A percentile compares a stretch with the other conserved stretches of the same genome.
Evolutionary conservation across 2,797 vertebrate genomes (phyloP).

Genomic region (Furcifer pardalis): DNA sequence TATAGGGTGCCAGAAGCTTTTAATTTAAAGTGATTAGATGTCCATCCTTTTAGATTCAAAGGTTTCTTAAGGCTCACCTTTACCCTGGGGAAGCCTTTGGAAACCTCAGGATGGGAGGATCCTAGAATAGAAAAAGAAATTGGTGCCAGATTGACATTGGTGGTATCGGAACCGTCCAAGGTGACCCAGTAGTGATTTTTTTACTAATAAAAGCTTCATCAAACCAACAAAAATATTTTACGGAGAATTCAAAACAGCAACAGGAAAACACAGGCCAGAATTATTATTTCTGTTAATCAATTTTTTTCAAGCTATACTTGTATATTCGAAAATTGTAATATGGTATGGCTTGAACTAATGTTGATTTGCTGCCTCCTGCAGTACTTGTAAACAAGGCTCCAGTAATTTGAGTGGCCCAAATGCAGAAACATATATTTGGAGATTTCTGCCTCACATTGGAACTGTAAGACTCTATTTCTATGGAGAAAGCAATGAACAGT

Average conservation of each 20-base stretch:
- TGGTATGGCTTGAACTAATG: neutral
- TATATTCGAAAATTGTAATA: neutral
- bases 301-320: neutral
- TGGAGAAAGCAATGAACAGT: neutral
- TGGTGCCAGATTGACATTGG: no score
- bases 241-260: neutral
- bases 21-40: no score
- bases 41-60: no score
- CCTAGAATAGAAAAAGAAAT: no score
- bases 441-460: neutral
- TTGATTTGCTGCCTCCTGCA: neutral
- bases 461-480: neutral
- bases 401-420: conserved; percentile 11
- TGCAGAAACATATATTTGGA: neutral
- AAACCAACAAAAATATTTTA: neutral
- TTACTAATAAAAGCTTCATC: no score
- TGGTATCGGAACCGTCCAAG: no score
- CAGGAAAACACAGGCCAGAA: neutral
- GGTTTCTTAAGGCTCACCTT: no score
- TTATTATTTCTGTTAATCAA: neutral
- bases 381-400: neutral
- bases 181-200: no score
- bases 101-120: no score
- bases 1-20: no score
- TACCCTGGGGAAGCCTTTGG: no score